A percentile compares a stretch with the other conserved stretches of the same genome.
Conservation (phyloP, 1,140 invertebrate species). For the Calephelis nemesis region DNA sequence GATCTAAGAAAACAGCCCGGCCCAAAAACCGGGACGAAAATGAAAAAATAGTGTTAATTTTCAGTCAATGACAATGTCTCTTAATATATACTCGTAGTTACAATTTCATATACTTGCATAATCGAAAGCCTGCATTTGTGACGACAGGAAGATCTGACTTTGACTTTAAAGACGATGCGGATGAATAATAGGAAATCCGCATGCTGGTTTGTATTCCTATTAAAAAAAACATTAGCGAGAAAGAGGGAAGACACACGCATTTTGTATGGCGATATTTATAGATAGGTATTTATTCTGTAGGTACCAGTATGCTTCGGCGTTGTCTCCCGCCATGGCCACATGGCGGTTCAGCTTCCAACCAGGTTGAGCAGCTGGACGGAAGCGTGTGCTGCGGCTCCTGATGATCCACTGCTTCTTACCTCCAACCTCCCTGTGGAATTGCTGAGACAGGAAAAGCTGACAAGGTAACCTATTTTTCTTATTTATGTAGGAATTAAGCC, state of each 20-base stretch:
- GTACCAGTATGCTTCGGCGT: conserved; percentile 97
- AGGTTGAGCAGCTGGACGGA: conserved; percentile 84
- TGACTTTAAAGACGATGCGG: no score
- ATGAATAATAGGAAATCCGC: neutral
- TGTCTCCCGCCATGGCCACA: conserved; percentile 95
- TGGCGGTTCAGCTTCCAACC: conserved; percentile 95
- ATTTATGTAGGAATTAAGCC: neutral
- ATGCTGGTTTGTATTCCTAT: neutral
- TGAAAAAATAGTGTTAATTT: no score
- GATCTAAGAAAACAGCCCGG: no score
- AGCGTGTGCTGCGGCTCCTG: conserved; percentile 62
- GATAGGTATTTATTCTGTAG: conserved; percentile 37
- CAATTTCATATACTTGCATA: no score
- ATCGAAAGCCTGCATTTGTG: no score
- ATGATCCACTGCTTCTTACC: conserved; percentile 76
- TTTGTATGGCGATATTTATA: neutral
- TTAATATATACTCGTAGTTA: no score
- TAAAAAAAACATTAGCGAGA: no score
- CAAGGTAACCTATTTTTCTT: conserved; percentile 61
- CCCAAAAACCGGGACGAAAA: no score
- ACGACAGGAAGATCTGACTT: no score
- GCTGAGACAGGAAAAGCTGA: conserved; percentile 87
- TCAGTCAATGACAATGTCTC: no score
- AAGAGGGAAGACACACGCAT: no score
- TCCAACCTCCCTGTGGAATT: conserved; percentile 87